phyloP scores from a whole-genome alignment of 2,888 invertebrate species.

The Sminthurinus aureus region DNA sequence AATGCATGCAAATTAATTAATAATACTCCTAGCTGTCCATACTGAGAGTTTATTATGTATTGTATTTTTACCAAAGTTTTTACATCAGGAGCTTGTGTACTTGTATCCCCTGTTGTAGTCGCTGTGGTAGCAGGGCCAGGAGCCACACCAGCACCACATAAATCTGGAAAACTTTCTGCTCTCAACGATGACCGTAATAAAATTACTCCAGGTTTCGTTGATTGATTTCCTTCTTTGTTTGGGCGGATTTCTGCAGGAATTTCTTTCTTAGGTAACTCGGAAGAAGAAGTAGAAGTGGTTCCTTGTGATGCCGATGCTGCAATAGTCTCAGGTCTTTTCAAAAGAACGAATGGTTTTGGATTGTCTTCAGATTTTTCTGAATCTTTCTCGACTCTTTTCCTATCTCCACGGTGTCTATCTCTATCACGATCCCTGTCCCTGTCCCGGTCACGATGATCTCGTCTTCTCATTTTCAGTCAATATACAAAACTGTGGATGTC shows the following conservation, averaged over 20 bases:
- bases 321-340: constrained; percentile 48
- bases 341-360: constrained; percentile 46
- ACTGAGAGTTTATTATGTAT: no score
- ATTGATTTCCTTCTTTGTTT: constrained; percentile 1
- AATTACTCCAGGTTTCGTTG: background rate
- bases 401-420: constrained; percentile 19
- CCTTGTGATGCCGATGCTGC: background rate
- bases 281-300: background rate
- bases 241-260: background rate
- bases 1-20: no score
- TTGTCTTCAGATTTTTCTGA: constrained; percentile 15
- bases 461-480: constrained; percentile 13
- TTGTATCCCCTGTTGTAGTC: no score
- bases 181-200: constrained; percentile 27
- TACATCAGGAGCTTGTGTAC: background rate
- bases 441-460: constrained; percentile 42
- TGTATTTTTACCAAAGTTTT: no score
- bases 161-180: constrained; percentile 37
- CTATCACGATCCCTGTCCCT: constrained; percentile 30
- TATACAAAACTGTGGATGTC: no score
- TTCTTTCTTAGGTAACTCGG: constrained; percentile 14
- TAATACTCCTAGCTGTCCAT: no score
- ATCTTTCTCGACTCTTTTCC: constrained; percentile 32
- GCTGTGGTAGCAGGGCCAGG: background rate
- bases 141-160: constrained; percentile 20